Evolutionary conservation across 2,797 vertebrate genomes (phyloP).

Genomic region (Somateria mollissima): DNA sequence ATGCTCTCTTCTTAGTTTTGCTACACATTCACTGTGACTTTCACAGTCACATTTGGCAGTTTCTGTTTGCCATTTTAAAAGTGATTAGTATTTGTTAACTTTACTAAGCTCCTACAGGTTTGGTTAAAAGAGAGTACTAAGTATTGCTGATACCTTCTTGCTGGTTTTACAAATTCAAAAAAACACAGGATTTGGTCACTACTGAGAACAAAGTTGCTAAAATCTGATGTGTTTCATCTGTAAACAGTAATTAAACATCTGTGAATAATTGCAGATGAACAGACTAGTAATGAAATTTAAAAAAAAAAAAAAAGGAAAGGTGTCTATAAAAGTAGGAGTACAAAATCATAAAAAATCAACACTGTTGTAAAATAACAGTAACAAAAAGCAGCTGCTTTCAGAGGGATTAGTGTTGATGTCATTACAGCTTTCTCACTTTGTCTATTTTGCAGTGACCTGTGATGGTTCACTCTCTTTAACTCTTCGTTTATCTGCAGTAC

Average conservation of each 20-base stretch:
- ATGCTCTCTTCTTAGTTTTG: not conserved
- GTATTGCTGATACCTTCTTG: not conserved
- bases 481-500: not conserved
- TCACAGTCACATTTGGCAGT: not conserved
- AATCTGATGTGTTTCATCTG: not conserved
- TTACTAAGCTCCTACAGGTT: not conserved
- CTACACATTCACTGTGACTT: not conserved
- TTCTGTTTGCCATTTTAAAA: not conserved
- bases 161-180: not conserved
- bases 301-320: not conserved
- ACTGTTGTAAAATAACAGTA: conserved; percentile 9
- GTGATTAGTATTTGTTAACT: not conserved
- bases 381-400: not conserved
- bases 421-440: not conserved
- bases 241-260: conserved; percentile 26
- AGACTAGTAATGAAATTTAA: not conserved
- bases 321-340: not conserved
- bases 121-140: not conserved
- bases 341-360: not conserved
- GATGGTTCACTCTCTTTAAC: not conserved
- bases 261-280: not conserved
- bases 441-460: not conserved
- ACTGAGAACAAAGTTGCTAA: not conserved
- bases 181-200: not conserved
- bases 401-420: not conserved